phyloP scores from a whole-genome alignment of 2,797 vertebrate species.

The Leptatherina wallacei region DNA sequence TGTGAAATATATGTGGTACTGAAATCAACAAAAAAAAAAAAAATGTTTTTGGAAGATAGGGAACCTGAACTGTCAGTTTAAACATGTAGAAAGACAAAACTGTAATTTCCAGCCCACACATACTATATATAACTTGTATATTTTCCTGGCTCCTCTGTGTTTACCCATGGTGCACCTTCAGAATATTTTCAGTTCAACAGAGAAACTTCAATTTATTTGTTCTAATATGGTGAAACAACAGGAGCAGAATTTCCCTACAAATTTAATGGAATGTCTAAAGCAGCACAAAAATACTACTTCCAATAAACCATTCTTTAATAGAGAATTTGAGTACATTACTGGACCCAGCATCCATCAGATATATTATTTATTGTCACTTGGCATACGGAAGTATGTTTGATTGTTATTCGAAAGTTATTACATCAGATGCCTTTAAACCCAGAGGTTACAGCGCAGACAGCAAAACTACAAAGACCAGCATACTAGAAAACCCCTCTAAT shows the following conservation, averaged over 20 bases:
- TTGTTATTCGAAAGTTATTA: slow-evolving; percentile 49
- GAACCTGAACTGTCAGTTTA: no score
- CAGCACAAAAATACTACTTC: background rate
- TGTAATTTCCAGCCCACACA: no score
- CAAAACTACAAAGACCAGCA: slow-evolving; percentile 64
- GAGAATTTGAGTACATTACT: background rate
- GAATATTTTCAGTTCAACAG: no score
- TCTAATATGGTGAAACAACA: no score
- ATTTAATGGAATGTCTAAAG: background rate
- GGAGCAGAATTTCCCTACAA: background rate
- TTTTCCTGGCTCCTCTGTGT: no score
- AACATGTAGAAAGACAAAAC: no score
- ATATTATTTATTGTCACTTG: slow-evolving; percentile 11
- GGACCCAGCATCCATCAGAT: slow-evolving; percentile 3
- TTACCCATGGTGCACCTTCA: no score
- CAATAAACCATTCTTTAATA: background rate
- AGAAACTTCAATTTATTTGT: no score
- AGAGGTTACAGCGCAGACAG: slow-evolving; percentile 57
- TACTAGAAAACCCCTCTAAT: slow-evolving; percentile 55
- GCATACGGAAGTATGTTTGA: slow-evolving; percentile 34
- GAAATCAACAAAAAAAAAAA: no score
- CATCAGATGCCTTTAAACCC: slow-evolving; percentile 56
- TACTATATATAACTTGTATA: no score
- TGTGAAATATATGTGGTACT: no score
- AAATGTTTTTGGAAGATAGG: no score